Percentiles rank a stretch among this genome's conserved stretches.
phyloP scores from a whole-genome alignment of 2,113 vertebrate species.

The Psephotus haematonotus region DNA sequence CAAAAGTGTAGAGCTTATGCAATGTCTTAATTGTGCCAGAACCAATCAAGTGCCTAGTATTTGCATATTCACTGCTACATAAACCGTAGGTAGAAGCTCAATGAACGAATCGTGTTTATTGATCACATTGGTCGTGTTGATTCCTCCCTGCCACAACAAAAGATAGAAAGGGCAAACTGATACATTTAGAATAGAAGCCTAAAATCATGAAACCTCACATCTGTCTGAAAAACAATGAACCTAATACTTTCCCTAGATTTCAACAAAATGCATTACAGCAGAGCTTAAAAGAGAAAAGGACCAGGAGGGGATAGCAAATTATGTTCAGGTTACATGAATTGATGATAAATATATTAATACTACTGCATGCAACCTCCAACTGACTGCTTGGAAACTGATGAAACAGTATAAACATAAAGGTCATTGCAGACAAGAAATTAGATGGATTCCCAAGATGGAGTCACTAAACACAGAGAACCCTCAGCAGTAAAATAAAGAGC shows the following conservation, averaged over 20 bases:
- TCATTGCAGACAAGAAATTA: constrained; percentile 1
- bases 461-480: not conserved
- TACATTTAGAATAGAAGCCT: not conserved
- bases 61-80: too few relatives aligned
- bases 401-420: constrained; percentile 31
- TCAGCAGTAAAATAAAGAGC: constrained; percentile 38
- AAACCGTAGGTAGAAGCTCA: too few relatives aligned
- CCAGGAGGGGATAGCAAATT: not conserved
- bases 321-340: not conserved
- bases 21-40: too few relatives aligned
- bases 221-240: not conserved
- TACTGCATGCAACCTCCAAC: not conserved
- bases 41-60: too few relatives aligned
- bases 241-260: not conserved
- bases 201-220: not conserved
- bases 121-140: too few relatives aligned
- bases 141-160: too few relatives aligned
- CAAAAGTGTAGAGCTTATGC: too few relatives aligned
- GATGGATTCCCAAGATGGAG: not conserved
- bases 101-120: too few relatives aligned
- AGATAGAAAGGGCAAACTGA: not conserved
- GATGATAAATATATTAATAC: not conserved
- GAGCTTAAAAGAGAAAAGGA: not conserved
- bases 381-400: not conserved
- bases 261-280: not conserved